A percentile compares a stretch with the other conserved stretches of the same genome.
Conservation (phyloP, 2,888 invertebrate species). For the Suillia variegata region DNA sequence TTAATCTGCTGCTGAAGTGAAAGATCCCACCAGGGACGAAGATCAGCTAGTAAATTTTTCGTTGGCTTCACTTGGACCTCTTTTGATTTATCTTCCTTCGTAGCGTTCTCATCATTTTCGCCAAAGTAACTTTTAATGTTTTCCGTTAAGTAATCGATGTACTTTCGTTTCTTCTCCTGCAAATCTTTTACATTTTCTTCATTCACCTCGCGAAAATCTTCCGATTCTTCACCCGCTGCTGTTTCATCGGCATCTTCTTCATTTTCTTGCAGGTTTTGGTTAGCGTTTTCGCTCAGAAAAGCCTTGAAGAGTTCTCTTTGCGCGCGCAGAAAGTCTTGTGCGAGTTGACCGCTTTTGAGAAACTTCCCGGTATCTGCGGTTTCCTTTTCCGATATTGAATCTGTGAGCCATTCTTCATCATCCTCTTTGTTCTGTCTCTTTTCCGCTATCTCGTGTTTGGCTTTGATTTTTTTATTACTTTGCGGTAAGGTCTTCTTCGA, state of each 20-base stretch:
- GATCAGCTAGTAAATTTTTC: constrained; percentile 25
- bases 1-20: constrained; percentile 22
- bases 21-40: constrained; percentile 50
- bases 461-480: constrained; percentile 12
- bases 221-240: not conserved
- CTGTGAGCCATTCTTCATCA: not conserved
- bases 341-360: constrained; percentile 26
- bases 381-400: constrained; percentile 28
- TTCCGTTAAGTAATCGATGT: constrained; percentile 15
- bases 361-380: constrained; percentile 14
- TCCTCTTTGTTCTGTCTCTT: too few species aligned
- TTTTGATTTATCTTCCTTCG: not conserved
- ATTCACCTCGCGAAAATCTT: constrained; percentile 16
- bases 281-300: constrained; percentile 36
- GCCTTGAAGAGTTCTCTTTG: constrained; percentile 42
- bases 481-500: constrained; percentile 33
- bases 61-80: constrained; percentile 4
- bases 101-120: constrained; percentile 24
- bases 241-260: constrained; percentile 21
- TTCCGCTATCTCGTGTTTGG: not conserved
- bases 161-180: not conserved
- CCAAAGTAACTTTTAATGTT: constrained; percentile 34
- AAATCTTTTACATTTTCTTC: constrained; percentile 10
- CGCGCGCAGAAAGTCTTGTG: constrained; percentile 39
- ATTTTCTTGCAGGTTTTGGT: constrained; percentile 5